These are phyloP conservation scores for Apolygus lucorum DNA, from an alignment of 1,140 invertebrate genomes.

Conservation along the genomic window DNA sequence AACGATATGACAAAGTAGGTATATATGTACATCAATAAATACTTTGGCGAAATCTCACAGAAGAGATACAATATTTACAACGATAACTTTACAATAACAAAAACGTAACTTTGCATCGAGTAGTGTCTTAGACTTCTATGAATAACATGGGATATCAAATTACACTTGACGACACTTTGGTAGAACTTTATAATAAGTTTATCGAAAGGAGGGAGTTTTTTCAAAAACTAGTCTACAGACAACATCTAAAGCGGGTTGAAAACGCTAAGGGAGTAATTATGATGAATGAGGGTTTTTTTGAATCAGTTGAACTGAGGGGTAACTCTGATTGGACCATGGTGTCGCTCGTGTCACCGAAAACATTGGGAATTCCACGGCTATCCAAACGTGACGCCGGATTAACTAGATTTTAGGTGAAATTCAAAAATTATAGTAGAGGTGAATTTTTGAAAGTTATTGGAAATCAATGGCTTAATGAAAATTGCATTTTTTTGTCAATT, in stretches of 20 bases:
- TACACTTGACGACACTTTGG: background rate
- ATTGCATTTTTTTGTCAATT: no score
- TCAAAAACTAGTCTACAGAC: background rate
- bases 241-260: background rate
- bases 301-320: no score
- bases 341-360: no score
- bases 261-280: no score
- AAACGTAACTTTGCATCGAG: background rate
- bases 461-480: no score
- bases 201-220: background rate
- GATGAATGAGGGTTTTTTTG: no score
- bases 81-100: background rate
- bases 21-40: conserved; percentile 9
- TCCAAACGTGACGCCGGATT: no score
- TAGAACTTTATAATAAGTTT: background rate
- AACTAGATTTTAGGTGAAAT: no score
- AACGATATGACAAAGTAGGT: conserved; percentile 3
- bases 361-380: no score
- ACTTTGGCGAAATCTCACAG: background rate
- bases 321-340: no score
- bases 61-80: background rate
- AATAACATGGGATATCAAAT: background rate
- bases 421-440: no score
- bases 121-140: background rate
- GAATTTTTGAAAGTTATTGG: no score